Conservation (phyloP, 2,113 vertebrate genomes). For the Suricata suricatta region DNA sequence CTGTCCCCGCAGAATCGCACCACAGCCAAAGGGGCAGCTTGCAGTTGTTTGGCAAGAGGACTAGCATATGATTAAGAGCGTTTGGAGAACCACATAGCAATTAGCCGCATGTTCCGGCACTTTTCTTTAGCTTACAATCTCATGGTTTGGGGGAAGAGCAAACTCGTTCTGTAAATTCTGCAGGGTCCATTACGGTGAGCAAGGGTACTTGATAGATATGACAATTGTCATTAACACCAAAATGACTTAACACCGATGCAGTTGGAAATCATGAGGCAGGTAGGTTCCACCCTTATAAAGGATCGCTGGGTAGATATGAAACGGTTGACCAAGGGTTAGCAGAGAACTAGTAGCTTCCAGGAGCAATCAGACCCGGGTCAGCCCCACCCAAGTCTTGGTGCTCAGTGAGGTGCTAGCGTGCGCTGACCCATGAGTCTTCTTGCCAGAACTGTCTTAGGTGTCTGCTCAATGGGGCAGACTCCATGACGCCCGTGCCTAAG, state of each 20-base stretch:
- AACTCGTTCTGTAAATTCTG: background rate
- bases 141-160: background rate
- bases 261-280: background rate
- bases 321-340: background rate
- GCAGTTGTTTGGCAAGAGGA: background rate
- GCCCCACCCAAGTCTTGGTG: too few relatives aligned
- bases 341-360: too few relatives aligned
- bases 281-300: background rate
- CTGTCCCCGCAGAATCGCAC: rapidly evolving
- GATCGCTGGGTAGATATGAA: background rate
- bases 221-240: rapidly evolving
- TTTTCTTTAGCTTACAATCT: background rate
- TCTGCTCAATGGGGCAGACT: background rate
- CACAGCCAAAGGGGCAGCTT: rapidly evolving
- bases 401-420: rapidly evolving
- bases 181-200: rapidly evolving
- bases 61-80: rapidly evolving
- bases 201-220: rapidly evolving
- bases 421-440: rapidly evolving
- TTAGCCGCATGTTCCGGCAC: too few relatives aligned
- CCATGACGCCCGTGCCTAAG: background rate
- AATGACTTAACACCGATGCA: rapidly evolving
- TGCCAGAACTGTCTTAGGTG: background rate
- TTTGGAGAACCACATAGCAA: background rate
- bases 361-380: rapidly evolving